A percentile compares a stretch with the other conserved stretches of the same genome.
Evolutionary conservation across 2,888 invertebrate genomes (phyloP).

Genomic region (Eupithecia insigniata): DNA sequence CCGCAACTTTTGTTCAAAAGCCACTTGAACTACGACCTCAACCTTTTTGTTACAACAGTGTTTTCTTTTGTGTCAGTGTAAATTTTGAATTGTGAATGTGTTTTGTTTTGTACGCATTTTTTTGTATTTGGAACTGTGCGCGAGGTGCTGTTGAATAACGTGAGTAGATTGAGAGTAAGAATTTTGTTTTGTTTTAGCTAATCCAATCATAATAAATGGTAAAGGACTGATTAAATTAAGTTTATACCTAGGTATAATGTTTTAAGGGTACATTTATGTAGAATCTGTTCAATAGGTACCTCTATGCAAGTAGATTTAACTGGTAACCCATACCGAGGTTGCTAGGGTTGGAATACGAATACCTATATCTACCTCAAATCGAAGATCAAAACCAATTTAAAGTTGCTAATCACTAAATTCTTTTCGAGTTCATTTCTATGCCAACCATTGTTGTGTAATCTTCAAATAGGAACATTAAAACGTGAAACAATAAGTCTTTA

Average conservation of each 20-base stretch:
- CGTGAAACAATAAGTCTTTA: conserved; percentile 14
- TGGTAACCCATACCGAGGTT: neutral
- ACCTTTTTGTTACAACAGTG: conserved; percentile 24
- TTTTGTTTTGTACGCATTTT: conserved; percentile 72
- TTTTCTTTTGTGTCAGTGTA: conserved; percentile 69
- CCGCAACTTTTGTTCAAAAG: conserved; percentile 61
- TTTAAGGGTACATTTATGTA: neutral
- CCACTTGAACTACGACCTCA: conserved; percentile 52
- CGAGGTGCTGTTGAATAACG: conserved; percentile 44
- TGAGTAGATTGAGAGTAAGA: conserved; percentile 24
- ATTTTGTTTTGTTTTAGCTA: conserved; percentile 7
- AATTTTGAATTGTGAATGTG: conserved; percentile 69
- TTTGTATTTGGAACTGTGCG: conserved; percentile 57
- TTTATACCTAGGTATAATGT: neutral
- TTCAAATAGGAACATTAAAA: conserved; percentile 6
- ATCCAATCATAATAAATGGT: neutral
- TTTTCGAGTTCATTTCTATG: conserved; percentile 14
- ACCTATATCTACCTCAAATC: neutral
- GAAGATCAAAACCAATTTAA: neutral
- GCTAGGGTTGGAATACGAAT: neutral
- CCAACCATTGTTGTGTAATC: conserved; percentile 23
- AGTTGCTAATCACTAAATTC: conserved; percentile 5
- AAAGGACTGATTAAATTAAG: neutral
- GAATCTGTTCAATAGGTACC: neutral
- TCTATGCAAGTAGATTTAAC: neutral